phyloP scores from a whole-genome alignment of 2,797 vertebrate genomes.

The Notolepis coatsorum region DNA sequence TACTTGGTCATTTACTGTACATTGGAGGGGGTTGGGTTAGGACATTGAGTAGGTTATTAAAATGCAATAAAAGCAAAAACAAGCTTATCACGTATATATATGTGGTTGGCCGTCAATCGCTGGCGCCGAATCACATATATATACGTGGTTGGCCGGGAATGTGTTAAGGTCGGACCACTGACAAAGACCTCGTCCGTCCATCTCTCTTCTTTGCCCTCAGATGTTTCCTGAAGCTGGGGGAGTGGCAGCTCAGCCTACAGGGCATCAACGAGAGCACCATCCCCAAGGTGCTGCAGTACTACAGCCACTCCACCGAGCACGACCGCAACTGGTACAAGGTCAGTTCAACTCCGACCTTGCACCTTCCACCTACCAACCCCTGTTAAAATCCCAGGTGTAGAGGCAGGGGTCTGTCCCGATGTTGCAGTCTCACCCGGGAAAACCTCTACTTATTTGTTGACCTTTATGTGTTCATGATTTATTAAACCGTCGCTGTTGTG shows the following conservation, averaged over 20 bases:
- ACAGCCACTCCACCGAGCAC: slow-evolving; percentile 96
- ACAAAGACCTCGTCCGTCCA: no score
- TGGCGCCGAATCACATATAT: no score
- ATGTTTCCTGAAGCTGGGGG: slow-evolving; percentile 97
- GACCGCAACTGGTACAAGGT: slow-evolving; percentile 99
- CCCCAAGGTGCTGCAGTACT: slow-evolving; percentile 97
- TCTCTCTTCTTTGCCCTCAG: slow-evolving; percentile 60
- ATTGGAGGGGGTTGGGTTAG: no score
- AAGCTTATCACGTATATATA: no score
- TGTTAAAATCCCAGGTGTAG: slow-evolving; percentile 56
- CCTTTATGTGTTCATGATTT: background rate
- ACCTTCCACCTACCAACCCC: slow-evolving; percentile 22
- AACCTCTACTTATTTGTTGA: slow-evolving; percentile 18
- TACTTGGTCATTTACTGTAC: no score
- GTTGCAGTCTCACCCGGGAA: slow-evolving; percentile 10
- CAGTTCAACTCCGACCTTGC: slow-evolving; percentile 56
- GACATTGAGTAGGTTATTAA: no score
- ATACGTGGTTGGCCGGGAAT: no score
- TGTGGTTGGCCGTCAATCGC: no score
- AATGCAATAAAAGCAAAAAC: no score
- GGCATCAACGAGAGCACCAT: slow-evolving; percentile 99
- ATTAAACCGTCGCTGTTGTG: background rate
- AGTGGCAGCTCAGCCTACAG: slow-evolving; percentile 98
- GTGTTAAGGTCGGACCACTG: no score
- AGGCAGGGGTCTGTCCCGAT: slow-evolving; percentile 8